Conservation (phyloP, 2,797 vertebrate genomes). For the Clamator glandarius region DNA sequence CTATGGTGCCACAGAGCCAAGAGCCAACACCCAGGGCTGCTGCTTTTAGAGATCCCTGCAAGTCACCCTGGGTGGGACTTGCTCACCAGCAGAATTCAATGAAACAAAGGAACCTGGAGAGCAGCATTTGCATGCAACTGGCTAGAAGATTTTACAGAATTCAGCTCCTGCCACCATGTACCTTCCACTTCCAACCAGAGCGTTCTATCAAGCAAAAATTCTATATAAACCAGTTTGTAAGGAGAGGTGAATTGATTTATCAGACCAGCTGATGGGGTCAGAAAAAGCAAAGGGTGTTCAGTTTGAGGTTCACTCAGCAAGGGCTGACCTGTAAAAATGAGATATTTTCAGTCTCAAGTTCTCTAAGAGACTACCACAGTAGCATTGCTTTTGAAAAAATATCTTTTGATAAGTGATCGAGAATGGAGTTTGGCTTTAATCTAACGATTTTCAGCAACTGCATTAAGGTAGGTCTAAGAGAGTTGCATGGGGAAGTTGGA, state of each 20-base stretch:
- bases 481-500: background rate
- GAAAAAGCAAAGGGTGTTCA: background rate
- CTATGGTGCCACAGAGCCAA: background rate
- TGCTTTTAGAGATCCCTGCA: background rate
- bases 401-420: background rate
- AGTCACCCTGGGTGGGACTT: background rate
- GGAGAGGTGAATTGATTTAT: background rate
- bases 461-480: background rate
- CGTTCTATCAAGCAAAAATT: background rate
- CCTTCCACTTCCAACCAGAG: background rate
- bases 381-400: background rate
- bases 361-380: background rate
- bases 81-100: background rate
- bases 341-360: background rate
- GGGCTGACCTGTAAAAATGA: background rate
- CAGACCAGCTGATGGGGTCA: background rate
- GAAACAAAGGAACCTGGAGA: background rate
- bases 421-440: background rate
- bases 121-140: background rate
- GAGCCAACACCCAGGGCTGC: conserved; percentile 45
- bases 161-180: background rate
- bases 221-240: background rate
- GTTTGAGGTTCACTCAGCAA: background rate
- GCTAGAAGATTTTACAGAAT: background rate
- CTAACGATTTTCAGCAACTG: background rate